Evolutionary conservation across 2,113 vertebrate species (phyloP).

Genomic region (Crocuta crocuta): DNA sequence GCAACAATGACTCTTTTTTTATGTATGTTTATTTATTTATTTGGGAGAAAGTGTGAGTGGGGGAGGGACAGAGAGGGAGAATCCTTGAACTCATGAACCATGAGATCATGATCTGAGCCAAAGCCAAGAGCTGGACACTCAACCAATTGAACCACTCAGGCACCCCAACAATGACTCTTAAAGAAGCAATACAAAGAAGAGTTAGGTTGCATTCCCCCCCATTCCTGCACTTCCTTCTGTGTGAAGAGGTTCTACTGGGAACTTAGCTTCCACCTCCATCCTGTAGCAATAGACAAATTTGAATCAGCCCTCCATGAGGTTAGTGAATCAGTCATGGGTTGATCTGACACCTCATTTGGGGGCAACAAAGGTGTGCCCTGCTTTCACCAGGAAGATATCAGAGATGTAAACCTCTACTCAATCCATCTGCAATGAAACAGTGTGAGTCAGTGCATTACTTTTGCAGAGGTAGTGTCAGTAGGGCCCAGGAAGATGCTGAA

Average conservation of each 20-base stretch:
- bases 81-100: no score
- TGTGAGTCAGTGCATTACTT: background rate
- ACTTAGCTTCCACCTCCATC: background rate
- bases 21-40: no score
- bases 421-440: background rate
- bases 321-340: background rate
- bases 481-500: background rate
- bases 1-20: background rate
- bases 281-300: background rate
- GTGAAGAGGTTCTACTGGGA: background rate
- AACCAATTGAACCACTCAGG: no score
- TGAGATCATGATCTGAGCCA: no score
- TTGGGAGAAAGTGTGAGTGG: no score
- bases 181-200: background rate
- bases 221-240: background rate
- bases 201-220: background rate
- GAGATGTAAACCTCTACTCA: background rate
- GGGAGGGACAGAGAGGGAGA: no score
- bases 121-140: no score
- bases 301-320: background rate
- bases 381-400: background rate
- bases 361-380: background rate
- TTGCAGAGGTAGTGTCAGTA: background rate
- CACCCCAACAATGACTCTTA: background rate
- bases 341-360: background rate